These are phyloP conservation scores for Pollenia griseotomentosa DNA, from an alignment of 2,888 invertebrate genomes.

Conservation along the genomic window DNA sequence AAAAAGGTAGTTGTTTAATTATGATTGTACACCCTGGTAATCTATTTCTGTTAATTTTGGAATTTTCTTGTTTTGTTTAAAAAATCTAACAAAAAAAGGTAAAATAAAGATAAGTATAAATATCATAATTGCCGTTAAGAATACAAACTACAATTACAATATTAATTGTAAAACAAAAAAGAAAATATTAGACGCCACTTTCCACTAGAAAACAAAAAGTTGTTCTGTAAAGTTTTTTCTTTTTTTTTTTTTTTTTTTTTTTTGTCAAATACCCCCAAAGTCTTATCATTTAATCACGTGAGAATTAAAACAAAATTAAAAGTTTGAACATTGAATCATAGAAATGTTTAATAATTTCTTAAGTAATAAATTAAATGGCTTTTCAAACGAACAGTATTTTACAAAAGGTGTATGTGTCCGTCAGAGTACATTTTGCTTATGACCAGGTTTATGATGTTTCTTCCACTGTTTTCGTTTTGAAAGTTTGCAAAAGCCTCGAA, in stretches of 20 bases:
- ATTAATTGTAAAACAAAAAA: neutral
- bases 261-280: slow-evolving; percentile 2
- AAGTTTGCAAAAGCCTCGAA: slow-evolving; percentile 22
- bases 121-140: slow-evolving; percentile 35
- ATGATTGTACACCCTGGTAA: slow-evolving; percentile 48
- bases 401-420: neutral
- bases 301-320: slow-evolving; percentile 5
- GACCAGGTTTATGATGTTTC: neutral
- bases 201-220: neutral
- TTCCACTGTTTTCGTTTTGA: neutral
- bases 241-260: neutral
- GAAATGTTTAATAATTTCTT: neutral
- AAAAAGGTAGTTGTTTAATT: slow-evolving; percentile 58
- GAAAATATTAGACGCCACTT: slow-evolving; percentile 44
- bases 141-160: slow-evolving; percentile 7
- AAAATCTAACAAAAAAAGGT: slow-evolving; percentile 29
- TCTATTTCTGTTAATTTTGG: slow-evolving; percentile 52
- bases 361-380: slow-evolving; percentile 22
- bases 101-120: slow-evolving; percentile 54
- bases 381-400: neutral
- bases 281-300: slow-evolving; percentile 56
- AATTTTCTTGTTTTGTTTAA: slow-evolving; percentile 38
- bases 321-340: slow-evolving; percentile 5
- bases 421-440: slow-evolving; percentile 2
- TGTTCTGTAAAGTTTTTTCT: neutral